These are phyloP conservation scores for Diadegma fenestrale DNA, from an alignment of 2,888 invertebrate species.

Conservation along the genomic window DNA sequence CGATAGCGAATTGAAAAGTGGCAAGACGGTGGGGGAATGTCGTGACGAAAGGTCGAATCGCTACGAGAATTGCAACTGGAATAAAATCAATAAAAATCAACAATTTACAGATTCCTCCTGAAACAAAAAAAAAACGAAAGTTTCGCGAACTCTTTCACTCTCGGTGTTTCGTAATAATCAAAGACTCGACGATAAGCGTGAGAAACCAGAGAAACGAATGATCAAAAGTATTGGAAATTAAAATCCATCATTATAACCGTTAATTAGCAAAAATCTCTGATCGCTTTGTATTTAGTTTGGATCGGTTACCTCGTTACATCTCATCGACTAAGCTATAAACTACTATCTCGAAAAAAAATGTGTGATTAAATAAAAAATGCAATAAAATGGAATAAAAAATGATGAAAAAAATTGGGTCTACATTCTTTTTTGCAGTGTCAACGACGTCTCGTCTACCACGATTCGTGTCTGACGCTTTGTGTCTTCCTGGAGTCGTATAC, in stretches of 20 bases:
- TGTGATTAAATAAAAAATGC: not conserved
- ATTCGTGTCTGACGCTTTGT: constrained; percentile 9
- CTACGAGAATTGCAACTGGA: constrained; percentile 11
- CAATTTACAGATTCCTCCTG: not conserved
- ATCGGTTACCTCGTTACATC: constrained; percentile 18
- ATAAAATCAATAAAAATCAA: not conserved
- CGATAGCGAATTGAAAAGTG: constrained; percentile 37
- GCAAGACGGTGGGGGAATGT: not conserved
- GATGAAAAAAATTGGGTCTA: not conserved
- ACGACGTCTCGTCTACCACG: not conserved
- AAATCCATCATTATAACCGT: not conserved
- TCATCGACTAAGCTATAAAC: constrained; percentile 19
- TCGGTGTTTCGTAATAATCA: constrained; percentile 32
- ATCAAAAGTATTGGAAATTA: not conserved
- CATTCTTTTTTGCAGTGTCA: constrained; percentile 4
- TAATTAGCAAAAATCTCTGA: constrained; percentile 11
- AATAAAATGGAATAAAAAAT: constrained; percentile 6
- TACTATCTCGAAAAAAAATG: constrained; percentile 15
- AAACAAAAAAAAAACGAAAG: too few species aligned
- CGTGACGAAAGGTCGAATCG: not conserved
- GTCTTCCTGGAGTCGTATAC: not conserved
- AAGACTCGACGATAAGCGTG: not conserved
- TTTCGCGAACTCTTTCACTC: not conserved
- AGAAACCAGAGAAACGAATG: not conserved
- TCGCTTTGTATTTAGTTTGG: constrained; percentile 11